Percentiles rank a stretch among this genome's conserved stretches.
phyloP scores from a whole-genome alignment of 2,888 invertebrate species.

The Callyntrura guangdongensis region DNA sequence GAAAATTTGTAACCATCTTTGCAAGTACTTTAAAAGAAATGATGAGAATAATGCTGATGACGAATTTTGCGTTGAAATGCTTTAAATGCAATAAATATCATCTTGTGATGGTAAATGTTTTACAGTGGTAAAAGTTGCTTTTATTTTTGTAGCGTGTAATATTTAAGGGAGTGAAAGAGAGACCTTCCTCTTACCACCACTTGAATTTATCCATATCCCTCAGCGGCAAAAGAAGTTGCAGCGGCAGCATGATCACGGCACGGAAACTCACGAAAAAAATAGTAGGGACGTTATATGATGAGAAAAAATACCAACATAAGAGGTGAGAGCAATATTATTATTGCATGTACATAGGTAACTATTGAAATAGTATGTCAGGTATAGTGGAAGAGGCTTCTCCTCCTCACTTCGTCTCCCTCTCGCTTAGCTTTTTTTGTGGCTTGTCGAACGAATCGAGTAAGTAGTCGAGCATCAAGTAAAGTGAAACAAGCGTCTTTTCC shows the following conservation, averaged over 20 bases:
- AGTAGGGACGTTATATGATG: neutral
- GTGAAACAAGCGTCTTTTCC: conserved; percentile 72
- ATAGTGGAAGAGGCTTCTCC: conserved; percentile 15
- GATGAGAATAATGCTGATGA: neutral
- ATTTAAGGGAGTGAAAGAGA: neutral
- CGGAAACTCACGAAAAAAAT: conserved; percentile 68
- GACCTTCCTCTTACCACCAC: neutral
- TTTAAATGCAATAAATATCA: too few species aligned
- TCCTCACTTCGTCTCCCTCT: neutral
- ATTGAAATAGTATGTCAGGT: conserved; percentile 21
- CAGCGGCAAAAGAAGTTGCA: conserved; percentile 3
- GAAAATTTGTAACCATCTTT: neutral
- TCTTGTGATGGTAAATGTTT: neutral
- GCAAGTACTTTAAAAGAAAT: neutral
- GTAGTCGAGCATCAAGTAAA: conserved; percentile 43
- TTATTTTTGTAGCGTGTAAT: neutral
- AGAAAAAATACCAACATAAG: neutral
- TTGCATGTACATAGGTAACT: neutral
- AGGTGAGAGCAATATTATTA: too few species aligned
- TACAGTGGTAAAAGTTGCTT: neutral
- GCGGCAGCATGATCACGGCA: conserved; percentile 32
- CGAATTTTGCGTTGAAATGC: conserved; percentile 9
- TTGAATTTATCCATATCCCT: conserved; percentile 3
- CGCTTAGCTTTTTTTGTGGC: conserved; percentile 8
- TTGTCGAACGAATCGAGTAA: conserved; percentile 67